These are phyloP conservation scores for Phyllotis vaccarum DNA, from an alignment of 2,797 vertebrate genomes.

Conservation along the genomic window DNA sequence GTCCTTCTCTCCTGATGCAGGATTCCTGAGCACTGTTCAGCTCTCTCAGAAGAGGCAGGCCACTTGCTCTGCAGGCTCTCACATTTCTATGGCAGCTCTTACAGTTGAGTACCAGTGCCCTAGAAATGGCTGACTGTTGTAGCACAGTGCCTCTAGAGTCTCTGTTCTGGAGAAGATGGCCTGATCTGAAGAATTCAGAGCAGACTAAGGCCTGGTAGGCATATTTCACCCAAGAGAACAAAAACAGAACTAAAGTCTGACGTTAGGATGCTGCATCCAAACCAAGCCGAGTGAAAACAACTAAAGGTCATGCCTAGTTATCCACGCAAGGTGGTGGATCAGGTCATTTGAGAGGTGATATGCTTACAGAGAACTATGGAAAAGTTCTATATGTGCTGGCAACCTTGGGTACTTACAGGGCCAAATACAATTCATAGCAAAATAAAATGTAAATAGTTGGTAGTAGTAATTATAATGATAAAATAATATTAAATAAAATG, in stretches of 20 bases:
- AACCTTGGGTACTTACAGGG: no score
- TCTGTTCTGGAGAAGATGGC: neutral
- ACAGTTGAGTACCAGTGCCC: neutral
- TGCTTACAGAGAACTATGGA: no score
- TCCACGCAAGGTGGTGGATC: neutral
- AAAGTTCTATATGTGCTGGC: no score
- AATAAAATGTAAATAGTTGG: neutral
- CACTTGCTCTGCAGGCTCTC: neutral
- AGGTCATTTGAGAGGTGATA: no score
- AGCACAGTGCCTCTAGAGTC: neutral
- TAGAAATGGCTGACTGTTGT: neutral
- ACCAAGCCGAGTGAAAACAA: neutral
- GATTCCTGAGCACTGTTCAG: no score
- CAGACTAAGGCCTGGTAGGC: neutral
- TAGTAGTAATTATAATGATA: neutral
- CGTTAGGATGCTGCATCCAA: neutral
- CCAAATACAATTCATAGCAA: no score
- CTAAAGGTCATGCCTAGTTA: neutral
- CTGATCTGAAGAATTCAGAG: neutral
- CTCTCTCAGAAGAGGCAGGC: neutral
- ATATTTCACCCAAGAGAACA: neutral
- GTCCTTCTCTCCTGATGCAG: no score
- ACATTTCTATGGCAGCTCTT: neutral
- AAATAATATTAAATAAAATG: neutral
- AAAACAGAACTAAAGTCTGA: neutral